These are phyloP conservation scores for Lasiurus borealis DNA, from an alignment of 2,113 vertebrate genomes.

Conservation along the genomic window DNA sequence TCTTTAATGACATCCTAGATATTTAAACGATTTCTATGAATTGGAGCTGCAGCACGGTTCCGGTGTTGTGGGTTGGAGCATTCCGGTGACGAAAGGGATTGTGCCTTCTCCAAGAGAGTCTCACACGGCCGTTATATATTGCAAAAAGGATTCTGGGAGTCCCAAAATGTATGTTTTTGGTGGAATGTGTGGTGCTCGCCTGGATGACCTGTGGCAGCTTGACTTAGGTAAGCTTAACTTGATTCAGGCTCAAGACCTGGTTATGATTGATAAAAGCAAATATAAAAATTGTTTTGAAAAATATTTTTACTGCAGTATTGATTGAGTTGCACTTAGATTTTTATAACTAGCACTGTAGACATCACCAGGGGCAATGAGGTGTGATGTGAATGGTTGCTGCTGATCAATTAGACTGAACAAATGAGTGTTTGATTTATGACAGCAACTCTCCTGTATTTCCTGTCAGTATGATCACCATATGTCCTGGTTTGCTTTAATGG, in stretches of 20 bases:
- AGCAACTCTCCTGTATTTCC: neutral
- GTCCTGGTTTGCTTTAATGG: neutral
- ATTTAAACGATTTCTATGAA: constrained; percentile 97
- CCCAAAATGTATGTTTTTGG: constrained; percentile 97
- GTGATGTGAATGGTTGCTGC: neutral
- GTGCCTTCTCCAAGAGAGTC: constrained; percentile 95
- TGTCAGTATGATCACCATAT: neutral
- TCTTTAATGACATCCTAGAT: constrained; percentile 86
- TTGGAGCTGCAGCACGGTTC: constrained; percentile 95
- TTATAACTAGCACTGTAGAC: neutral
- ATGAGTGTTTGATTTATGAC: constrained; percentile 3
- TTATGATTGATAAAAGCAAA: constrained; percentile 42
- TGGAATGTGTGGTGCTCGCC: constrained; percentile 95
- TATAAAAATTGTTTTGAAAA: constrained; percentile 41
- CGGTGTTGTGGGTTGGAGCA: constrained; percentile 94
- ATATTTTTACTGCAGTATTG: constrained; percentile 34
- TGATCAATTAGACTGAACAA: neutral
- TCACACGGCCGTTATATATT: constrained; percentile 93
- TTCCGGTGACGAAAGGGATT: constrained; percentile 93
- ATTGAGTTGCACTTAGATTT: neutral
- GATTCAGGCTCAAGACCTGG: constrained; percentile 25
- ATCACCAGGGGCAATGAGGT: neutral
- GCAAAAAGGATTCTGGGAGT: constrained; percentile 88
- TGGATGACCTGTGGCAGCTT: constrained; percentile 97
- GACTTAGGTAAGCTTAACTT: constrained; percentile 94